Percentiles rank a stretch among this genome's conserved stretches.
phyloP scores from a whole-genome alignment of 2,113 vertebrate species.

The Xenopus tropicalis region UCB_Xtro_10.0 CM004450.2:108747001-108747500 shows the following conservation, averaged over 20 bases:
- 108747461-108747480: too few species aligned
- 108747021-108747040: constrained; percentile 44
- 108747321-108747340: constrained; percentile 4
- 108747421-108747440: not conserved
- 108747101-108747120: constrained; percentile 37
- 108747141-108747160: constrained; percentile 43
- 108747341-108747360: not conserved
- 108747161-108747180: constrained; percentile 43
- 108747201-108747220: constrained; percentile 42
- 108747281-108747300: constrained; percentile 15
- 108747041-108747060: constrained; percentile 37
- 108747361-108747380: not conserved
- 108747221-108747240: constrained; percentile 44
- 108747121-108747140: constrained; percentile 42
- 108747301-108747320: not conserved
- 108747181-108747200: constrained; percentile 27
- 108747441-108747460: not conserved
- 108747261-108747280: constrained; percentile 31
- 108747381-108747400: not conserved
- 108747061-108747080: constrained; percentile 40
- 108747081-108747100: constrained; percentile 39
- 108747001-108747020: constrained; percentile 29
- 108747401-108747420: not conserved
- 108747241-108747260: constrained; percentile 45
- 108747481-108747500: too few species aligned